Evolutionary conservation across 2,888 invertebrate genomes (phyloP), one percentile per base, ranked within the genome.

Genomic region (Ormyrus pomaceus): DNA sequence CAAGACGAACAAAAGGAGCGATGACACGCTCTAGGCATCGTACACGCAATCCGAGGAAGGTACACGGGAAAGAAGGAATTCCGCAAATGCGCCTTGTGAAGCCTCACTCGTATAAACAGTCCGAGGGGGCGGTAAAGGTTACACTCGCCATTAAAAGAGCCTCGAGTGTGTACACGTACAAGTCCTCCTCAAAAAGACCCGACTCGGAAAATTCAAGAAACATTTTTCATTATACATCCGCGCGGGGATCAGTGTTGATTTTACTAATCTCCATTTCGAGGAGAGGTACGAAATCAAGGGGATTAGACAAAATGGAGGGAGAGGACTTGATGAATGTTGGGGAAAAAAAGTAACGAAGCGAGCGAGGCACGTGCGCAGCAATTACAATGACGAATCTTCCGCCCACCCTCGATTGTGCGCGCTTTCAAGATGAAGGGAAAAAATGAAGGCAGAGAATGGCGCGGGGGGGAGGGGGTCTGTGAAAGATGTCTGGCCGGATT

Each of bases 401-500:
- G 34, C 34, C 34, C 34, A 34, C 34, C 34, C 34, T 34, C 34
- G 62, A 45, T 46, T n/a, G 53, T 53, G 6, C 51, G 45, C 7
- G 13, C 34, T 5, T 59, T 46, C 2, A 8, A 46, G 55, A 50
- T 48, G 46, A 19, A 5, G 48, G 50, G 59, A 68, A 19, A 46
- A 48, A 46, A n/a, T 6, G 51, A 11, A 11, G 19, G 34, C 4
- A 61, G 59, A 66, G 59, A 66, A 56, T 10, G 45, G 64, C 64
- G 45, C 6, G 34, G 69, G 19, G 58, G 55, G 34, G 69, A 19
- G 58, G 55, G 75, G 45, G 61, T 7, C 66, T 5, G 66, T 61
- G 68, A 78, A 51, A 78, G 55, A 72, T 78, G 61, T 68, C 72
- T 50, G 50, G 66, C 62, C 55, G 78, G 66, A 72, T 72, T 72